Conservation (phyloP, 2,888 invertebrate species). For the Eristalinus sepulchralis region DNA sequence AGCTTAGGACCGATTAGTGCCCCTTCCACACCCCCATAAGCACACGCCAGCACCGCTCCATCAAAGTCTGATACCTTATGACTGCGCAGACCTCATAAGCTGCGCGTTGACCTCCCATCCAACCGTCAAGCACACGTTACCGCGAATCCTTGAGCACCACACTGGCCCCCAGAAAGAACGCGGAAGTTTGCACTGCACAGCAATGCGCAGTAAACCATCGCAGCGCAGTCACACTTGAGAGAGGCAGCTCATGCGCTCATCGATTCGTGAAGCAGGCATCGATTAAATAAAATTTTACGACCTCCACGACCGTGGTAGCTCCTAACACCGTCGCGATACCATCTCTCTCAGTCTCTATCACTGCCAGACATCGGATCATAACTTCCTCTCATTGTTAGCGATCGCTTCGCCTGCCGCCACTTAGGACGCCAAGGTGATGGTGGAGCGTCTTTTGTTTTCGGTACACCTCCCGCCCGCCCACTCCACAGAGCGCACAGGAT, state of each 20-base stretch:
- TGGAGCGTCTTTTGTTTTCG: slow-evolving; percentile 48
- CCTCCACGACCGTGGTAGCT: slow-evolving; percentile 4
- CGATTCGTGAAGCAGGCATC: not conserved
- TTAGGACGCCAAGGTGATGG: not conserved
- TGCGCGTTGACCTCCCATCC: not conserved
- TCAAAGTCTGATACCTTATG: too few relatives aligned
- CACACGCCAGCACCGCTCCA: too few relatives aligned
- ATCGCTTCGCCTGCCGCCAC: not conserved
- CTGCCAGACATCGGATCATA: slow-evolving; percentile 51
- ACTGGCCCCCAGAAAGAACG: not conserved
- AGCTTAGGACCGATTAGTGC: too few relatives aligned
- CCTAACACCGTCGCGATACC: not conserved
- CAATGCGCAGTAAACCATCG: not conserved
- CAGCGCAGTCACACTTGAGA: not conserved
- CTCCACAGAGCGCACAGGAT: slow-evolving; percentile 40
- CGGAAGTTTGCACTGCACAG: not conserved
- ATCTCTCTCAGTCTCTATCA: slow-evolving; percentile 46
- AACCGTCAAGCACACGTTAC: not conserved
- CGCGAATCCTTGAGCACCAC: not conserved
- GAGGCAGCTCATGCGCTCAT: not conserved
- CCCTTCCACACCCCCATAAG: too few relatives aligned
- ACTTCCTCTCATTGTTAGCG: slow-evolving; percentile 60
- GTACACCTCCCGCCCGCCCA: slow-evolving; percentile 32
- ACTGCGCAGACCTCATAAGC: not conserved
- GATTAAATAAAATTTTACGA: not conserved